A percentile compares a stretch with the other conserved stretches of the same genome.
Evolutionary conservation across 2,797 vertebrate genomes (phyloP).

Genomic region (Dendrocincla tyrannina): DNA sequence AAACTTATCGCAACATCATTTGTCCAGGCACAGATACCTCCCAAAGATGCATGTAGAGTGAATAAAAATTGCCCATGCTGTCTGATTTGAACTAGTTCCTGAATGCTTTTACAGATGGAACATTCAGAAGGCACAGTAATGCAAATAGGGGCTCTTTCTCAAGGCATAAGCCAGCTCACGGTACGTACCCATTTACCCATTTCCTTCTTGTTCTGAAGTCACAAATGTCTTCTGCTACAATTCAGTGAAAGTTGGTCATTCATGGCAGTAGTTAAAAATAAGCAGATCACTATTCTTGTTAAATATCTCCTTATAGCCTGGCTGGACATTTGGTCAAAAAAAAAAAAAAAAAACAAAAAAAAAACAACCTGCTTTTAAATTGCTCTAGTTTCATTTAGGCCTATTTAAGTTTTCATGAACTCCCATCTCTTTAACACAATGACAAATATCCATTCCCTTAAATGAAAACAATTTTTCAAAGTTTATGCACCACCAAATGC

Average conservation of each 20-base stretch:
- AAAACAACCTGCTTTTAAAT: neutral
- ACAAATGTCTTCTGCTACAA: neutral
- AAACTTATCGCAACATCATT: neutral
- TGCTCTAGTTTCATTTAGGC: neutral
- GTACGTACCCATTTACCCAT: conserved; percentile 81
- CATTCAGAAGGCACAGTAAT: conserved; percentile 85
- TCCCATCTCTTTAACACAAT: neutral
- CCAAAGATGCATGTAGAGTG: conserved; percentile 24
- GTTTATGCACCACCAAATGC: neutral
- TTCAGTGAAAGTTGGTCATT: neutral
- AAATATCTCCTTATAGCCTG: neutral
- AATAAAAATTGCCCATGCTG: neutral
- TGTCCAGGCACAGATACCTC: neutral
- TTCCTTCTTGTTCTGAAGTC: neutral
- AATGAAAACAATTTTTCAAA: neutral
- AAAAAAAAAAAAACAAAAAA: too few relatives aligned
- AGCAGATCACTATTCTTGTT: neutral
- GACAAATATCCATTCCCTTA: neutral
- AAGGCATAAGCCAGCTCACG: conserved; percentile 92
- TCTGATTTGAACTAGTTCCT: conserved; percentile 58
- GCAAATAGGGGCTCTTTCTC: conserved; percentile 91
- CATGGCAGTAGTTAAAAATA: neutral
- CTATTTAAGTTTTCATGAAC: neutral
- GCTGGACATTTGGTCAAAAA: neutral
- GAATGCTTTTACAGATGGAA: conserved; percentile 87